Evolutionary conservation across 2,888 invertebrate species (phyloP), one percentile per base, ranked within the genome.

Genomic region (Entomobrya proxima): DNA sequence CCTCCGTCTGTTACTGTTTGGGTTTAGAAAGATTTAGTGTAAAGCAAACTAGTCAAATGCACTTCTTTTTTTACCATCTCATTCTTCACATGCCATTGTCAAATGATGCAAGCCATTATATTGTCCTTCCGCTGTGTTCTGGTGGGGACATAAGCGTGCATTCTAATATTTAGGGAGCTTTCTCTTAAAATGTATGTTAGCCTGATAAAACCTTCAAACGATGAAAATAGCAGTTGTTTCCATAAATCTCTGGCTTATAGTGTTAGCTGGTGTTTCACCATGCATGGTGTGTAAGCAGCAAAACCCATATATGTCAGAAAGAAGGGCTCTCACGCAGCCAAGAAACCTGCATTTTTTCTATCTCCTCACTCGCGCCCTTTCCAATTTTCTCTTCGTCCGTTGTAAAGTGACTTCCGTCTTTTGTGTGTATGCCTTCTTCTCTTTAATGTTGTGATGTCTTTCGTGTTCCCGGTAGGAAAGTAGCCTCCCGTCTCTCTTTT

Each of bases 131-230:
- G n/a, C n/a, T n/a, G n/a, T n/a, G n/a, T n/a, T n/a, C n/a, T n/a
- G n/a, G n/a, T n/a, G n/a, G n/a, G n/a, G n/a, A n/a, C n/a, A n/a
- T n/a, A n/a, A n/a, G n/a, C n/a, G n/a, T n/a, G n/a, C n/a, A n/a
- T n/a, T n/a, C n/a, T n/a, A n/a, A n/a, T n/a, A n/a, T n/a, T n/a
- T n/a, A n/a, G n/a, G n/a, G n/a, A n/a, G n/a, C n/a, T n/a, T n/a
- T n/a, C n/a, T n/a, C n/a, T n/a, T n/a, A n/a, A 64, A 64, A 64
- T 35, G 64, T 64, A 35, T 35, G 64, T 35, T 35, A 64, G 18
- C 6, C 32, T 18, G 15, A 13, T 64, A 35, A 64, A 64, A 64
- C 35, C 32, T 15, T 64, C 32, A 35, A 18, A 2, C 3, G 55
- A 55, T 11, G 6, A 27, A n/a, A n/a, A 55, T 55, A 9, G 6